phyloP scores from a whole-genome alignment of 2,113 vertebrate genomes.

The Atrichornis clamosus region DNA sequence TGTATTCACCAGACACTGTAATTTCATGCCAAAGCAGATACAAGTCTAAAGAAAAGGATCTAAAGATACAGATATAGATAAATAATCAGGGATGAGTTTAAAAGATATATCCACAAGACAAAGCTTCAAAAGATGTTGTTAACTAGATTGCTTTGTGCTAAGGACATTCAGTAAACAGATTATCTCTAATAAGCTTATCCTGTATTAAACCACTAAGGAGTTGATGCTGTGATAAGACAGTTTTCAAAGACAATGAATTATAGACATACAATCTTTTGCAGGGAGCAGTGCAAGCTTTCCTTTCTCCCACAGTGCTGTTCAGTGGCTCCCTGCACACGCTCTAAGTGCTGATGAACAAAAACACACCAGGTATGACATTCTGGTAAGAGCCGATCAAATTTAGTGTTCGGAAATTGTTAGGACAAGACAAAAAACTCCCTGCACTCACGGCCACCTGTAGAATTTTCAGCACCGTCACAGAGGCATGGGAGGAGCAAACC shows the following conservation, averaged over 20 bases:
- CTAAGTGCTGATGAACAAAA: not conserved
- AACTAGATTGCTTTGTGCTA: slow-evolving; percentile 41
- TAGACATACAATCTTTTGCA: not conserved
- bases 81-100: slow-evolving; percentile 35
- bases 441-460: not conserved
- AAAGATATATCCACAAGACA: slow-evolving; percentile 29
- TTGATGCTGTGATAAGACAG: slow-evolving; percentile 52
- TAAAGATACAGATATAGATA: not conserved
- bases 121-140: slow-evolving; percentile 48
- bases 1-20: not conserved
- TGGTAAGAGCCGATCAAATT: not conserved
- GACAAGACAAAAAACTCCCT: not conserved
- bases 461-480: not conserved
- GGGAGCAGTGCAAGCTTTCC: not conserved
- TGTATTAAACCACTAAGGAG: slow-evolving; percentile 62
- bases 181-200: slow-evolving; percentile 66
- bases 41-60: not conserved
- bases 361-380: not conserved
- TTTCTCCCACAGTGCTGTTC: not conserved
- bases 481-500: not conserved
- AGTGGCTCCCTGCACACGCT: not conserved
- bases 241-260: slow-evolving; percentile 66
- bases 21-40: slow-evolving; percentile 39
- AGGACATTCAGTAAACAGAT: slow-evolving; percentile 43
- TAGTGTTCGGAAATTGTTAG: not conserved